These are phyloP conservation scores for Drosophila paulistorum DNA, from an alignment of 1,140 invertebrate genomes.

Conservation along the genomic window DNA sequence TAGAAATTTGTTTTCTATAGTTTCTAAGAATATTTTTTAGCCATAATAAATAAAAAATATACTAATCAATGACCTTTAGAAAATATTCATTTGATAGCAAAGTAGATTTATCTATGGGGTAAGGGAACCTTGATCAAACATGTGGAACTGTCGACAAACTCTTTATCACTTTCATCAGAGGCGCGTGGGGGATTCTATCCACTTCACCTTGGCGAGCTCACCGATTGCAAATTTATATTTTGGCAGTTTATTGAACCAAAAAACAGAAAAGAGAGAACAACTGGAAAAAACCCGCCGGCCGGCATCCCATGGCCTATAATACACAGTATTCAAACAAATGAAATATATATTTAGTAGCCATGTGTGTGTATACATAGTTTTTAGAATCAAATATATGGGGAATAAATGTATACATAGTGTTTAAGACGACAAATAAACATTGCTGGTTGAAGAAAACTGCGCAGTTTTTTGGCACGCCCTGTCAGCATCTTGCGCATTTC, in stretches of 20 bases:
- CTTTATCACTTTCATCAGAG: slow-evolving; percentile 44
- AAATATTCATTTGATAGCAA: slow-evolving; percentile 3
- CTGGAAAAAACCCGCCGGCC: slow-evolving; percentile 54
- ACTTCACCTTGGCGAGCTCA: slow-evolving; percentile 52
- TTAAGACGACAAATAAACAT: slow-evolving; percentile 27
- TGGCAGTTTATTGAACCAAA: slow-evolving; percentile 59
- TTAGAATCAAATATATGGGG: slow-evolving; percentile 33
- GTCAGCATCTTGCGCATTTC: slow-evolving; percentile 23
- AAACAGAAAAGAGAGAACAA: slow-evolving; percentile 20
- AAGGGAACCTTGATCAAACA: slow-evolving; percentile 48
- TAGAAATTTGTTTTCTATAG: slow-evolving; percentile 27
- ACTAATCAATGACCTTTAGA: slow-evolving; percentile 19
- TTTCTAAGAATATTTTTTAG: slow-evolving; percentile 10
- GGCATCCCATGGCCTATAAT: slow-evolving; percentile 43
- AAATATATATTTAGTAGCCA: slow-evolving; percentile 5
- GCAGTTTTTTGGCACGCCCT: slow-evolving; percentile 31
- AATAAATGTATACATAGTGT: not conserved
- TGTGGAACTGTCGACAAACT: slow-evolving; percentile 21
- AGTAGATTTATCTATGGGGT: slow-evolving; percentile 51
- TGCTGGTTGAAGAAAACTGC: slow-evolving; percentile 44
- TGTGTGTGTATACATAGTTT: slow-evolving; percentile 9
- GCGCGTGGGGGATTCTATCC: slow-evolving; percentile 2
- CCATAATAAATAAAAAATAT: slow-evolving; percentile 4
- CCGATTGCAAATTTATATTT: slow-evolving; percentile 32
- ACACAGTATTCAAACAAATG: not conserved